Evolutionary conservation across 2,888 invertebrate genomes (phyloP), one percentile per base, ranked within the genome.

Genomic region (Lochmaea capreae): DNA sequence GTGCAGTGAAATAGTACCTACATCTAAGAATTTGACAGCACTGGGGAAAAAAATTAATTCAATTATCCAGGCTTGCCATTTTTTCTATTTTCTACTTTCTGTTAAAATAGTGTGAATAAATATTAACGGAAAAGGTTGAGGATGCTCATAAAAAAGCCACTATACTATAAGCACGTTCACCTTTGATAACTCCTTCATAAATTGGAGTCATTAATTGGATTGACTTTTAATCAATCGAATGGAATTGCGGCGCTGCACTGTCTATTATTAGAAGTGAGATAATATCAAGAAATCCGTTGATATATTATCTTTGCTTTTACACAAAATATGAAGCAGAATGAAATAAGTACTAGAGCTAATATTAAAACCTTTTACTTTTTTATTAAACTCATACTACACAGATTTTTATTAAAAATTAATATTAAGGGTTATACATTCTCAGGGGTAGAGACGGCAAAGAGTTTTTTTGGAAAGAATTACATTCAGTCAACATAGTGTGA

Each of bases 111-210:
- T 39, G 9, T 39, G 33, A 39, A 39, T 9, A 8, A 39, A 8
- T 39, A 39, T 39, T 39, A 39, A 39, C 33, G 1, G 2, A 39
- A 39, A 39, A 39, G 33, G 0, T 39, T 39, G 33, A 39, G 33
- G 33, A 8, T 39, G 33, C 8, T 8, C 8, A 39, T 39, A 2
- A 18, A 63, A 18, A 42, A 43, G 62, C 62, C 43, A 10, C 62
- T 43, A 43, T 42, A 74, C 57, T 74, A 76, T 75, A 71, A 72
- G 68, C 77, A 76, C 77, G 74, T 72, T 61, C 77, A 74, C 73
- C 73, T 76, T 74, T 72, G 71, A 77, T 77, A 77, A 77, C 63
- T 70, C 73, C 66, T 73, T 69, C 71, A 77, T 73, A 73, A 75
- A 71, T 73, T 75, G 75, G 69, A 73, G 73, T 65, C 69, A 70